A percentile compares a stretch with the other conserved stretches of the same genome.
These are phyloP conservation scores for Odontocolon sp. DNA, from an alignment of 2,888 invertebrate species.

Conservation along the genomic window DNA sequence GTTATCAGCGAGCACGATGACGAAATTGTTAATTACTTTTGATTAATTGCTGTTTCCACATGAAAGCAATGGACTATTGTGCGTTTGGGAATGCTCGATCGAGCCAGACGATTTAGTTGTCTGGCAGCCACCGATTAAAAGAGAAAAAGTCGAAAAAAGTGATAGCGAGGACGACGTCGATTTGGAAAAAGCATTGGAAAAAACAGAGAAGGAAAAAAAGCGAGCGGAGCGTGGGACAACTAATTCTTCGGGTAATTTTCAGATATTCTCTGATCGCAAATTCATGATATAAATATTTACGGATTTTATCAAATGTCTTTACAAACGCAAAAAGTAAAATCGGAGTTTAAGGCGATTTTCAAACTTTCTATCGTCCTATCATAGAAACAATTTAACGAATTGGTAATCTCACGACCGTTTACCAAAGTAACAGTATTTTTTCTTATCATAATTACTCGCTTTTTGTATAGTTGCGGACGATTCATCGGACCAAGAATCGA, in stretches of 20 bases:
- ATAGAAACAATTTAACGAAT: too few species aligned
- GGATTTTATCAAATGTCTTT: not conserved
- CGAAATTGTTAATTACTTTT: not conserved
- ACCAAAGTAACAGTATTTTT: not conserved
- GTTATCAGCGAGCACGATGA: not conserved
- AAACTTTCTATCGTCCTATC: too few species aligned
- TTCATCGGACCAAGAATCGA: constrained; percentile 22
- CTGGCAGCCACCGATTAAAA: constrained; percentile 82
- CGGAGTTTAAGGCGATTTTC: too few species aligned
- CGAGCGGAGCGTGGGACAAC: constrained; percentile 58
- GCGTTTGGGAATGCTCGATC: constrained; percentile 93
- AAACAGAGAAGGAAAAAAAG: constrained; percentile 80
- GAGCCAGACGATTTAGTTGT: constrained; percentile 86
- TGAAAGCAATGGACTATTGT: constrained; percentile 92
- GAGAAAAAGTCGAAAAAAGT: constrained; percentile 70
- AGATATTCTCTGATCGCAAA: not conserved
- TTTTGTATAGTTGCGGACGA: constrained; percentile 64
- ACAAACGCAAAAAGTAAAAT: too few species aligned
- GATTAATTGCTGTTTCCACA: not conserved
- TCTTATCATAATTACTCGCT: not conserved
- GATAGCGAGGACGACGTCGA: constrained; percentile 87
- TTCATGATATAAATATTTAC: not conserved
- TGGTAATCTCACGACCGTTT: too few species aligned
- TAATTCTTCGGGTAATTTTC: constrained; percentile 34
- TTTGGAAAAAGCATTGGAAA: constrained; percentile 83